phyloP scores from a whole-genome alignment of 64 coral and sea anemone species.

The Pocillopora verrucosa region DNA sequence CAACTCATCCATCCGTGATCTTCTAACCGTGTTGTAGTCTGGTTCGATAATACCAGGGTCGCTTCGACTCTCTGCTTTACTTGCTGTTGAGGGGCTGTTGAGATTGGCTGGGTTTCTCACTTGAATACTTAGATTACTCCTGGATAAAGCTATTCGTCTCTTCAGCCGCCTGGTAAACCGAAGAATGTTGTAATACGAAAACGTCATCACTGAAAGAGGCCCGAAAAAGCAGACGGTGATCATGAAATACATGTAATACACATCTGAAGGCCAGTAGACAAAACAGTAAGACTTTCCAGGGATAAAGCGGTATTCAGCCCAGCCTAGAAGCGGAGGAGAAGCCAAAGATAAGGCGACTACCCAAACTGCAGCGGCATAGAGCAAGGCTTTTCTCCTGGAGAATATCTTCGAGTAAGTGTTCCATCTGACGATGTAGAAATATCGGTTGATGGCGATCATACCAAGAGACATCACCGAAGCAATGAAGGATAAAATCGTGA shows the following conservation, averaged over 20 bases:
- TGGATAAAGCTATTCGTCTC: not conserved
- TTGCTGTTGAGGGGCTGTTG: not conserved
- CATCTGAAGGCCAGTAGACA: constrained; percentile 60
- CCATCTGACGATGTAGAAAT: constrained; percentile 57
- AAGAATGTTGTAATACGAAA: constrained; percentile 68
- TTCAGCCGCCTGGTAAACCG: constrained; percentile 28
- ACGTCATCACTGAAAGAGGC: constrained; percentile 43
- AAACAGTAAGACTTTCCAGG: constrained; percentile 65
- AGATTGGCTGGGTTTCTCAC: no score
- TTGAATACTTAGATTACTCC: not conserved
- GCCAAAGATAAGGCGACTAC: not conserved
- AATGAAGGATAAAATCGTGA: constrained; percentile 45
- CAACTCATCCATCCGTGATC: not conserved
- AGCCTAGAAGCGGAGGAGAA: constrained; percentile 45
- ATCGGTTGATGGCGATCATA: constrained; percentile 53
- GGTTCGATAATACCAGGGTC: not conserved
- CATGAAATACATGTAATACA: constrained; percentile 82
- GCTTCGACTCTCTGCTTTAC: not conserved
- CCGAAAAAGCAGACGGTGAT: constrained; percentile 65
- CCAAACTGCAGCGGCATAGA: constrained; percentile 14
- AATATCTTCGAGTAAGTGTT: constrained; percentile 35
- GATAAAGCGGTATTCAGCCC: constrained; percentile 36
- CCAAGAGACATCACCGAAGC: constrained; percentile 30
- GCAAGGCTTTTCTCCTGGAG: not conserved
- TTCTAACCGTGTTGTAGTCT: not conserved